phyloP scores from a whole-genome alignment of 2,888 invertebrate species.

The Pseudoips prasinana region DNA sequence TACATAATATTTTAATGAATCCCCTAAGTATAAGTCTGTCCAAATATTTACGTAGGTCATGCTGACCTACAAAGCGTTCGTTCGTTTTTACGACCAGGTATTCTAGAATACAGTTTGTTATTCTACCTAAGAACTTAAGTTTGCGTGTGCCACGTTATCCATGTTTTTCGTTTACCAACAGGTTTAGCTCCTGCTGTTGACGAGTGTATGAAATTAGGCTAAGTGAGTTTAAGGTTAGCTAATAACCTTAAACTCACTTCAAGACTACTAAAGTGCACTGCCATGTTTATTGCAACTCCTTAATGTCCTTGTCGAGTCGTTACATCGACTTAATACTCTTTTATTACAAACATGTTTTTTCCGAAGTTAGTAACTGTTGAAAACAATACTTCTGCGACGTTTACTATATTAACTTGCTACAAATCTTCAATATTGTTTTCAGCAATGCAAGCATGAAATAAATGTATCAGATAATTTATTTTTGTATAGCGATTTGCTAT shows the following conservation, averaged over 20 bases:
- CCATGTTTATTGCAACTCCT: slow-evolving; percentile 14
- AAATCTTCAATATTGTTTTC: too few species aligned
- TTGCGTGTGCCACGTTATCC: slow-evolving; percentile 8
- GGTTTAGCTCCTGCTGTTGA: too few species aligned
- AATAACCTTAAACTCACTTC: neutral
- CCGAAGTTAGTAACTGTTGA: slow-evolving; percentile 8
- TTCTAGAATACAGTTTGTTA: slow-evolving; percentile 6
- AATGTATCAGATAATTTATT: too few species aligned
- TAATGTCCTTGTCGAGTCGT: slow-evolving; percentile 6
- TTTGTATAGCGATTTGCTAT: slow-evolving; percentile 10
- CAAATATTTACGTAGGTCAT: slow-evolving; percentile 2
- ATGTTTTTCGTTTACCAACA: slow-evolving; percentile 6
- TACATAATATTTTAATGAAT: neutral
- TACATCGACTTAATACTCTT: slow-evolving; percentile 1
- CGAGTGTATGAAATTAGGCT: slow-evolving; percentile 37
- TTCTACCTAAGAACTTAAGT: slow-evolving; percentile 2
- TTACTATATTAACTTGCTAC: too few species aligned
- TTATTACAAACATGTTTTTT: slow-evolving; percentile 3
- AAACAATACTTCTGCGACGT: too few species aligned
- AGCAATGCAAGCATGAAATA: too few species aligned
- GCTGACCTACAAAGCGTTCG: slow-evolving; percentile 12
- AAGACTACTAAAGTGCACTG: slow-evolving; percentile 9
- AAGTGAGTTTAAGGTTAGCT: slow-evolving; percentile 35
- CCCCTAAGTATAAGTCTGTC: too few species aligned
- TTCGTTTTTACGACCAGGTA: slow-evolving; percentile 6